A percentile compares a stretch with the other conserved stretches of the same genome.
phyloP scores from a whole-genome alignment of 2,888 invertebrate species.

The Mimumesa dahlbomi region DNA sequence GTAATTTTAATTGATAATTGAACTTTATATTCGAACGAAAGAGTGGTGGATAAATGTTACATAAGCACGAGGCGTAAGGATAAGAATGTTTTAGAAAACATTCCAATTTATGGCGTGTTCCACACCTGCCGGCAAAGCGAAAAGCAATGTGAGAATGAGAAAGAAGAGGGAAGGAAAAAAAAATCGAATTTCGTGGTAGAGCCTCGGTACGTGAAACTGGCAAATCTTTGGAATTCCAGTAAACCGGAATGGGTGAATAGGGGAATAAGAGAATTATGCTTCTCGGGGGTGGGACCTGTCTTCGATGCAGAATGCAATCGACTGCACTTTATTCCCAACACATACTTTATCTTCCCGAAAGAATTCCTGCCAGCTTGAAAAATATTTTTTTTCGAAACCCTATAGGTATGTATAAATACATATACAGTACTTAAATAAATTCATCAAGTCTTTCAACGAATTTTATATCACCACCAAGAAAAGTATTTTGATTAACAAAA shows the following conservation, averaged over 20 bases:
- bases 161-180: slow-evolving; percentile 19
- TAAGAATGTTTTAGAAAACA: slow-evolving; percentile 29
- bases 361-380: neutral
- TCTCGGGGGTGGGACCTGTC: slow-evolving; percentile 31
- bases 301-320: slow-evolving; percentile 18
- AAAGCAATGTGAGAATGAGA: slow-evolving; percentile 22
- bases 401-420: no score
- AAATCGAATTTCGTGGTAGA: slow-evolving; percentile 46
- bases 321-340: slow-evolving; percentile 4
- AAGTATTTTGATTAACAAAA: no score
- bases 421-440: no score
- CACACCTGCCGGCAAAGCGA: slow-evolving; percentile 22
- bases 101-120: slow-evolving; percentile 41
- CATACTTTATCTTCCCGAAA: neutral
- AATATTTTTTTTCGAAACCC: no score
- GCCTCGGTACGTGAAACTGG: slow-evolving; percentile 58
- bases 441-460: no score
- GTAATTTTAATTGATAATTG: no score
- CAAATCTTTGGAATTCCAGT: slow-evolving; percentile 65
- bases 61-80: slow-evolving; percentile 7
- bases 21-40: no score
- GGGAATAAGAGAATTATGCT: slow-evolving; percentile 58
- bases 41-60: no score
- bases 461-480: no score
- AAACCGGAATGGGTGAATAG: slow-evolving; percentile 51